These are phyloP conservation scores for Pyrgilauda ruficollis DNA, from an alignment of 2,113 vertebrate genomes.

Conservation along the genomic window DNA sequence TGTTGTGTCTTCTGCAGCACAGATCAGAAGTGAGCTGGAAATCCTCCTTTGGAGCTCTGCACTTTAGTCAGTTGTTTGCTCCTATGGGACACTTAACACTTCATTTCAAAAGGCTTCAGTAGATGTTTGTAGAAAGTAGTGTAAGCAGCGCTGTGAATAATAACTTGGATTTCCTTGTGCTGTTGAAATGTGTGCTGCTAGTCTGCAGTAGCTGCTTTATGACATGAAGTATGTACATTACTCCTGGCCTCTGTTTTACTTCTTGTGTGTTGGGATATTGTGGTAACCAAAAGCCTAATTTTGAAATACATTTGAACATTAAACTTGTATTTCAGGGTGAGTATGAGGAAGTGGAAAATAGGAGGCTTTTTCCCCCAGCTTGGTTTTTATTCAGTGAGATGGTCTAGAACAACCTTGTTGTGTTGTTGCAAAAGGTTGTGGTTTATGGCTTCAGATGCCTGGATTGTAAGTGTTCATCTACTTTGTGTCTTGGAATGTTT, in stretches of 20 bases:
- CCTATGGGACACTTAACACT: not conserved
- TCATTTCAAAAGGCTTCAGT: not conserved
- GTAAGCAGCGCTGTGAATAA: not conserved
- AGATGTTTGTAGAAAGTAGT: not conserved
- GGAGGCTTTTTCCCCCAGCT: rapidly evolving
- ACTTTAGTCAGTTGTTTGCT: not conserved
- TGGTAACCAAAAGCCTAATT: not conserved
- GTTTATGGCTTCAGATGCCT: not conserved
- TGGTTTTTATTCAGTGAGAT: not conserved
- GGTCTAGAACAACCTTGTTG: not conserved
- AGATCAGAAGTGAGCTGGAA: not conserved
- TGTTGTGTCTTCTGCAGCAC: not conserved
- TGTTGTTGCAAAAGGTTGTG: not conserved
- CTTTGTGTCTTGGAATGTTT: not conserved
- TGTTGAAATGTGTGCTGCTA: not conserved
- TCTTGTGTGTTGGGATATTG: not conserved
- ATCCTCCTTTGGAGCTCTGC: not conserved
- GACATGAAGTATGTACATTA: not conserved
- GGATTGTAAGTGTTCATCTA: not conserved
- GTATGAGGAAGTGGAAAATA: not conserved
- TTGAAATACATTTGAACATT: not conserved
- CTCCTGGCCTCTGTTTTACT: not conserved
- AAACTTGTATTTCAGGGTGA: not conserved
- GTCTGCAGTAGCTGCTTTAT: not conserved
- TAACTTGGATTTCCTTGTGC: not conserved